These are phyloP conservation scores for Mythimna pallens DNA, from an alignment of 2,888 invertebrate species.

Conservation along the genomic window DNA sequence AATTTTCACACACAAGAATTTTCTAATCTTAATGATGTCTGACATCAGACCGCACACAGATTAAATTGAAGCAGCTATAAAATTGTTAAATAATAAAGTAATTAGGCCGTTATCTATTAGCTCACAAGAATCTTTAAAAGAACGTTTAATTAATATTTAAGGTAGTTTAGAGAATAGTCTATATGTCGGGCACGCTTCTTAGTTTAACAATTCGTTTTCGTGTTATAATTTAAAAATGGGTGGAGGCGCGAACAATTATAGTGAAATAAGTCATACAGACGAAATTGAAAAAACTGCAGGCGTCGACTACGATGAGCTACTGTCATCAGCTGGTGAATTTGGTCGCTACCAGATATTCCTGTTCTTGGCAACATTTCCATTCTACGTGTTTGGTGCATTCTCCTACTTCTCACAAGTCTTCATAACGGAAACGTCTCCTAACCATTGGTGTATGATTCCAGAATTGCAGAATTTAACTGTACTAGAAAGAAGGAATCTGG, in stretches of 20 bases:
- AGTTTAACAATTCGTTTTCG: neutral
- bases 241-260: constrained; percentile 5
- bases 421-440: constrained; percentile 77
- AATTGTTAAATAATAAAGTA: constrained; percentile 22
- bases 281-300: constrained; percentile 6
- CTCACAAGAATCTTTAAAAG: constrained; percentile 32
- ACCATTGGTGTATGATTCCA: constrained; percentile 82
- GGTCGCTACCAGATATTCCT: constrained; percentile 78
- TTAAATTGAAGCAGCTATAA: constrained; percentile 15
- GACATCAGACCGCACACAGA: neutral
- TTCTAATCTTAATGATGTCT: constrained; percentile 14
- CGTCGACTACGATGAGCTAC: constrained; percentile 76
- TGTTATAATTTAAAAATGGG: constrained; percentile 31
- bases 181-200: neutral
- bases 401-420: constrained; percentile 79
- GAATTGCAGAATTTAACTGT: constrained; percentile 77
- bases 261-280: neutral
- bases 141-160: constrained; percentile 15
- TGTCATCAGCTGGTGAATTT: constrained; percentile 79
- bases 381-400: constrained; percentile 78
- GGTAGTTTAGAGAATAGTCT: constrained; percentile 24
- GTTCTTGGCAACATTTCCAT: constrained; percentile 76
- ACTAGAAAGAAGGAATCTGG: constrained; percentile 73
- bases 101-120: constrained; percentile 36
- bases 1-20: neutral